phyloP scores from a whole-genome alignment of 64 coral and sea anemone genomes.

The Porites australiensis region DNA sequence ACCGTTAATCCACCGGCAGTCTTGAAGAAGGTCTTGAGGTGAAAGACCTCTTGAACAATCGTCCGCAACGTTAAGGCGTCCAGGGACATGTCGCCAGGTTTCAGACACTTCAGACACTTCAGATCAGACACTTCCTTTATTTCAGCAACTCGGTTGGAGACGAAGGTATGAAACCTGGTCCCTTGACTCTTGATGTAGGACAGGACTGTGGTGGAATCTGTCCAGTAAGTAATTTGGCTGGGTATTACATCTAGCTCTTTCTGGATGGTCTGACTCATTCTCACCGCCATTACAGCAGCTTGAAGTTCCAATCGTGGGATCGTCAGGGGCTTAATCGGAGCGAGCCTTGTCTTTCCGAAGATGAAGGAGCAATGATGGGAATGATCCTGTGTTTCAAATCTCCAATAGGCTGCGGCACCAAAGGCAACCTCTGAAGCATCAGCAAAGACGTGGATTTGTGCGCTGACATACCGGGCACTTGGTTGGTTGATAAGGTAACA shows the following conservation, averaged over 20 bases:
- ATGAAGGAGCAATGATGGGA: constrained; percentile 62
- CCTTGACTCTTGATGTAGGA: constrained; percentile 40
- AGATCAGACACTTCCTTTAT: constrained; percentile 34
- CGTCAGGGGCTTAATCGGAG: constrained; percentile 59
- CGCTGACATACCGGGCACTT: not conserved
- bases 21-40: not conserved
- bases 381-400: constrained; percentile 22
- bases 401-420: constrained; percentile 33
- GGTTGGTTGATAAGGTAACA: not conserved
- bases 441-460: constrained; percentile 61
- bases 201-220: constrained; percentile 46
- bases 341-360: constrained; percentile 54
- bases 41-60: constrained; percentile 42
- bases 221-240: constrained; percentile 38
- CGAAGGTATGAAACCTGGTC: constrained; percentile 62
- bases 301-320: constrained; percentile 72
- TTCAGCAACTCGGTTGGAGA: constrained; percentile 56
- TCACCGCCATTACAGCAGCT: constrained; percentile 54
- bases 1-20: constrained; percentile 7
- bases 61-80: constrained; percentile 43
- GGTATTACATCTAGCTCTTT: constrained; percentile 26
- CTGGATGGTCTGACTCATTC: constrained; percentile 28
- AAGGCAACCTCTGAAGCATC: constrained; percentile 65
- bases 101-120: too few relatives aligned
- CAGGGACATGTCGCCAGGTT: constrained; percentile 49